phyloP scores from a whole-genome alignment of 2,888 invertebrate genomes.

The Eudasyphora cyanicolor region DNA sequence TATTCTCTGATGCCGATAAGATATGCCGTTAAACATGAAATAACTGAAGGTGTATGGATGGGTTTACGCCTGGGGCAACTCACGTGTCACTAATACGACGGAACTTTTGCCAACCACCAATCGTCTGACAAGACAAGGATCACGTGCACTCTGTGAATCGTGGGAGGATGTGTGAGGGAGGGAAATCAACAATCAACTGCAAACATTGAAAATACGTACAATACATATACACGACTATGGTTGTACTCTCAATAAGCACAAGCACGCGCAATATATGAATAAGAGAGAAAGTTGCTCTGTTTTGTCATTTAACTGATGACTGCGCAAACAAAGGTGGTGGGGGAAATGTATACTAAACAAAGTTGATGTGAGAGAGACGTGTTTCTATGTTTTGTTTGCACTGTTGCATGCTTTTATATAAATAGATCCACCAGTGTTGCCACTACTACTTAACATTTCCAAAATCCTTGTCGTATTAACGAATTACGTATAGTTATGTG shows the following conservation, averaged over 20 bases:
- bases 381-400: not conserved
- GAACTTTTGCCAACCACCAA: not conserved
- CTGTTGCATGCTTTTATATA: not conserved
- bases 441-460: too few species aligned
- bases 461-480: too few species aligned
- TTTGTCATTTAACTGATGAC: not conserved
- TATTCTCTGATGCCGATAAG: not conserved
- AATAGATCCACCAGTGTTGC: not conserved
- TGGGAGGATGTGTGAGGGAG: not conserved
- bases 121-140: not conserved
- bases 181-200: not conserved
- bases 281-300: not conserved
- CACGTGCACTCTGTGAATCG: conserved; percentile 3
- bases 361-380: not conserved
- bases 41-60: not conserved
- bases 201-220: too few species aligned
- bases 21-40: not conserved
- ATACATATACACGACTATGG: not conserved
- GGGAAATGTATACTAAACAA: not conserved
- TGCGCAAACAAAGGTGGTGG: not conserved
- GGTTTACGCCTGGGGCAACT: not conserved
- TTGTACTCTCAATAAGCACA: not conserved
- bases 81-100: conserved; percentile 12
- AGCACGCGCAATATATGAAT: not conserved
- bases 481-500: too few species aligned